Base-by-base conservation (phyloP, 2,888 invertebrate species). In the Noctua janthe region DNA sequence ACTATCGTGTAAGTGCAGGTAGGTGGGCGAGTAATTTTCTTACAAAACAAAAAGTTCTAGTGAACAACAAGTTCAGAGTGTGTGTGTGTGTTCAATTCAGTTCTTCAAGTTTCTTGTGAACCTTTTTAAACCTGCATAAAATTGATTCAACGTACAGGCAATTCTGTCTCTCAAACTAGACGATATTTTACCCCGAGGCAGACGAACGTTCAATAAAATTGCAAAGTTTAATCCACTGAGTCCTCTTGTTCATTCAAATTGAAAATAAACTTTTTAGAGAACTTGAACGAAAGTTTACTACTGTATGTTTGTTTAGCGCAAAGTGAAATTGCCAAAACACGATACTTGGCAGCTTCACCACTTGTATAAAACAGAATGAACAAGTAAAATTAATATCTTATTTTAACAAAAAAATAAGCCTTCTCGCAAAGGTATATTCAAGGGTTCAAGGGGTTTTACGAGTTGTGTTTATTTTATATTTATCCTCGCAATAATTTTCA, bases 91-190 rank as follows among this genome's bases (percentile, higher is more conserved):
- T n/a, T n/a, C n/a, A n/a, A n/a, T n/a, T n/a, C n/a, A n/a, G n/a
- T n/a, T n/a, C n/a, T n/a, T n/a, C n/a, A n/a, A n/a, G n/a, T 29
- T 23, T 11, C 11, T 43, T 1, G 23, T 23, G 11, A 23, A 43
- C 13, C 23, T 11, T 29, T 39, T 5, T 11, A 43, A 67, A 23
- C 6, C 23, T 13, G 35, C 23, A 43, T 2, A 67, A 0, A 66
- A 66, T 39, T 13, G 56, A 51, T 66, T 71, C 2, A 56, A 76
- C 71, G 71, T 71, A 66, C 29, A n/a, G n/a, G n/a, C n/a, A 71
- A 71, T 71, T 15, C 20, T 43, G 62, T 64, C 15, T 71, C 54
- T 49, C 35, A 54, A 35, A 17, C 2, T 13, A 79, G 8, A 54
- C 47, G 35, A 64, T 39, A 47, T 47, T 35, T 54, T 71, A 29